Conservation (phyloP, 2,113 vertebrate genomes). For the Xiphophorus hellerii region DNA sequence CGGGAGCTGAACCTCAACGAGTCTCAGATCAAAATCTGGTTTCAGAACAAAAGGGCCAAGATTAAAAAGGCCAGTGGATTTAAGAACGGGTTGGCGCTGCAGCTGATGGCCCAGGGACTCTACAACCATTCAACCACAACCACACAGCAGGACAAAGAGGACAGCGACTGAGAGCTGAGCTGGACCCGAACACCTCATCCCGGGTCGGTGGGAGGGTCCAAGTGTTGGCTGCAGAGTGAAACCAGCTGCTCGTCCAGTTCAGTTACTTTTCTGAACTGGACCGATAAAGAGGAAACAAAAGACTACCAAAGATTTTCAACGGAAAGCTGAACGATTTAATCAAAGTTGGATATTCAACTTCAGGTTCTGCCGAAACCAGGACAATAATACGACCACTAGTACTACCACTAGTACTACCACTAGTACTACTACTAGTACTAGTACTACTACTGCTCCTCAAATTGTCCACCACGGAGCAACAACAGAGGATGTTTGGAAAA, state of each 20-base stretch:
- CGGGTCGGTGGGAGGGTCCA: neutral
- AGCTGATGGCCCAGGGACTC: slow-evolving; percentile 90
- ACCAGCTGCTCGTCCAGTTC: too few species aligned
- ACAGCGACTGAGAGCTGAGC: slow-evolving; percentile 81
- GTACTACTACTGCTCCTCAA: too few species aligned
- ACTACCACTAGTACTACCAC: accelerated
- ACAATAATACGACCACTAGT: too few species aligned
- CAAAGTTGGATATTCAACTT: neutral
- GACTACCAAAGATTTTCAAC: slow-evolving; percentile 6
- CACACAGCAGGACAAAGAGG: slow-evolving; percentile 90
- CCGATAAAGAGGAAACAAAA: neutral
- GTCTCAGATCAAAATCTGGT: slow-evolving; percentile 91
- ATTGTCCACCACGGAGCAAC: too few species aligned
- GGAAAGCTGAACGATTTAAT: neutral
- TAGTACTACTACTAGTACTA: too few species aligned
- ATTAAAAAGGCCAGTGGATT: slow-evolving; percentile 87
- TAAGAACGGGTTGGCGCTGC: slow-evolving; percentile 87
- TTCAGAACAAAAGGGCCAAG: slow-evolving; percentile 90
- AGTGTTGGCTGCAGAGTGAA: too few species aligned
- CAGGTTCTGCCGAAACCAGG: neutral
- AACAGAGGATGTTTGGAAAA: neutral
- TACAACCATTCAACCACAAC: slow-evolving; percentile 93
- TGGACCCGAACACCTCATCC: too few species aligned
- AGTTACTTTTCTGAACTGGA: neutral
- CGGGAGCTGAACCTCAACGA: slow-evolving; percentile 88